Evolutionary conservation across 2,888 invertebrate species (phyloP).

Genomic region (Andricus curvator): DNA sequence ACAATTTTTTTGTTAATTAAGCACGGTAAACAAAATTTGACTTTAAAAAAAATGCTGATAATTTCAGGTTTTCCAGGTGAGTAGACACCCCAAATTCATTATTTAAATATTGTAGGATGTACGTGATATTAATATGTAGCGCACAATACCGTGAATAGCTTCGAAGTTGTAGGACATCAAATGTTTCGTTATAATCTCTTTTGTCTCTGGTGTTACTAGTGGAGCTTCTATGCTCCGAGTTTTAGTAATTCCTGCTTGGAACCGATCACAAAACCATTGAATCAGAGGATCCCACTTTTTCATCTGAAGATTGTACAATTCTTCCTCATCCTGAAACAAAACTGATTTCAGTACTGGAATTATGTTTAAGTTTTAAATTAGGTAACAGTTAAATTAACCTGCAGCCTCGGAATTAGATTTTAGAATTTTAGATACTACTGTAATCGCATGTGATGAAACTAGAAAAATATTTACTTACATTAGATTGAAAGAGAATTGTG

Average conservation of each 20-base stretch:
- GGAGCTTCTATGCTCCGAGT: constrained; percentile 87
- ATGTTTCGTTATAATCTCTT: constrained; percentile 86
- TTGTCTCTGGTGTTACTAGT: constrained; percentile 83
- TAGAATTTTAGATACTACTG: constrained; percentile 44
- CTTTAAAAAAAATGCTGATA: no score
- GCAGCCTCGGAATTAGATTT: constrained; percentile 9
- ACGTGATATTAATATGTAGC: background rate
- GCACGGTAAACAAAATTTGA: no score
- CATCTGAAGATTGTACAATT: constrained; percentile 87
- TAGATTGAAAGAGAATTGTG: constrained; percentile 88
- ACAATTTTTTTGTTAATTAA: no score
- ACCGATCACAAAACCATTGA: constrained; percentile 92
- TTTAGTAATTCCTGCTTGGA: constrained; percentile 85
- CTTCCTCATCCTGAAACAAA: constrained; percentile 84
- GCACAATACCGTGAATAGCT: constrained; percentile 86
- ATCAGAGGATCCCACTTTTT: constrained; percentile 94
- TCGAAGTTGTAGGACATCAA: constrained; percentile 90
- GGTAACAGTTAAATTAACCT: constrained; percentile 31
- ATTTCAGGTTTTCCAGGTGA: no score
- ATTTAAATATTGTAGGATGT: constrained; percentile 33
- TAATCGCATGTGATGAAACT: constrained; percentile 38
- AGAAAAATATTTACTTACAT: constrained; percentile 79
- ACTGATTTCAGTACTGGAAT: constrained; percentile 9
- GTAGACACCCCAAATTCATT: background rate
- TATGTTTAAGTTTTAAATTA: constrained; percentile 25